Base-by-base conservation (phyloP, 2,113 vertebrate genomes). In the Platysternon megacephalum region DNA sequence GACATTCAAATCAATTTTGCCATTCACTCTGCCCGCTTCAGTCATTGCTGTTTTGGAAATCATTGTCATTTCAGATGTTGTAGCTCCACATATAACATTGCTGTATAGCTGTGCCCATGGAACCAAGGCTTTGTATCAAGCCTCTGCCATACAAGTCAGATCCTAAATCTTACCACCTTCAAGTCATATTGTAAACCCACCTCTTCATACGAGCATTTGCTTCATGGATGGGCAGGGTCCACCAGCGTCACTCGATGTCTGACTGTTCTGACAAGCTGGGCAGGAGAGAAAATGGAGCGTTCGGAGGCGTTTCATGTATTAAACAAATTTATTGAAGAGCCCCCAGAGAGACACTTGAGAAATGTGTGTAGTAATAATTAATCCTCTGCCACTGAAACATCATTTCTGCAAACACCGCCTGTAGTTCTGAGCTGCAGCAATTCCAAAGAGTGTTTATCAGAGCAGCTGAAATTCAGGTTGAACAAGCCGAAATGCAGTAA, bases 381-480 rank as follows among this genome's bases (percentile, higher is more conserved):
- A 90, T 95, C 85, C 89, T 32, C 90, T 85, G 76, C 49, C 82
- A 87, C 28, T 82, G 52, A 52, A 95, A 87, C 85, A 89, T n/a
- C 79, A 65, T 91, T 82, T 21, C 48, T 82, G 85, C 72, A 92
- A 93, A 80, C 48, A 26, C n/a, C 76, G 86, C 78, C 86, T 94
- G 94, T 95, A 89, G 88, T n/a, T 92, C 90, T 82, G 91, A 97
- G 85, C 84, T 94, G 88, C 79, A 80, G 88, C 82, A 79, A 10
- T 97, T 97, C 96, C 95, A 96, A 97, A 96, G 95, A 78, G 42
- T 90, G 58, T 95, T 26, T 97, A 92, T 95, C 95, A 95, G 90
- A 94, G 82, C 95, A 97, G 97, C 93, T 97, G 96, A 87, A 93
- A 84, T 85, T 96, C 93, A 93, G 90, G 91, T 96, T 96, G 82